Conservation (phyloP, 2,888 invertebrate genomes). For the Agrilus cyanescens region DNA sequence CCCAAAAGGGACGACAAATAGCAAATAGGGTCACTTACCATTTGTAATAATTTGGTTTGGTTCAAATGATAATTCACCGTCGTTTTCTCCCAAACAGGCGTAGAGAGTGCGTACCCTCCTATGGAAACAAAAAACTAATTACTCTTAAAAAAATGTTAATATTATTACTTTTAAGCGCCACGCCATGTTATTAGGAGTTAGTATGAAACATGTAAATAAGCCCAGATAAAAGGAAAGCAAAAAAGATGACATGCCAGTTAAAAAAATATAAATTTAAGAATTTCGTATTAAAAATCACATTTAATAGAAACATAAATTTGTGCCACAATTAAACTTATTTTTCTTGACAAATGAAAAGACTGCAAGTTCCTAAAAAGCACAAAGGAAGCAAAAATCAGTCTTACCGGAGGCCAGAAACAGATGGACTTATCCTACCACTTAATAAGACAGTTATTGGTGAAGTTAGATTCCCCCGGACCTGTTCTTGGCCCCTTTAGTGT, state of each 20-base stretch:
- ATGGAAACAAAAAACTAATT: constrained; percentile 19
- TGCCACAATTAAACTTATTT: no score
- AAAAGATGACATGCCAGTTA: no score
- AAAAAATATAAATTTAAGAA: no score
- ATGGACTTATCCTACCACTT: constrained; percentile 31
- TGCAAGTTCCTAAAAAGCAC: not conserved
- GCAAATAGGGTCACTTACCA: constrained; percentile 48
- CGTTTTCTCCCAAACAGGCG: constrained; percentile 92
- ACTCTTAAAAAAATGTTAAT: no score
- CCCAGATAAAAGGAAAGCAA: no score
- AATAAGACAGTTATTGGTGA: constrained; percentile 28
- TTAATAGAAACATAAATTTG: no score
- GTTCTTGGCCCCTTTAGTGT: constrained; percentile 14
- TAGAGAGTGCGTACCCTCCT: constrained; percentile 89
- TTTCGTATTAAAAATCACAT: no score
- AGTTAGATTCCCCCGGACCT: constrained; percentile 26
- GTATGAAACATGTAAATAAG: no score
- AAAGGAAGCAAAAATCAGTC: constrained; percentile 7
- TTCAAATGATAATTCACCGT: constrained; percentile 94
- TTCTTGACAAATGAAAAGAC: no score
- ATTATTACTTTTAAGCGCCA: no score
- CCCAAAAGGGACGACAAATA: not conserved
- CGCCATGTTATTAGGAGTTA: no score
- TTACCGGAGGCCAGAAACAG: constrained; percentile 23
- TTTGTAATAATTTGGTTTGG: constrained; percentile 96